These are phyloP conservation scores for Fregetta grallaria DNA, from an alignment of 2,113 vertebrate species.

Conservation along the genomic window DNA sequence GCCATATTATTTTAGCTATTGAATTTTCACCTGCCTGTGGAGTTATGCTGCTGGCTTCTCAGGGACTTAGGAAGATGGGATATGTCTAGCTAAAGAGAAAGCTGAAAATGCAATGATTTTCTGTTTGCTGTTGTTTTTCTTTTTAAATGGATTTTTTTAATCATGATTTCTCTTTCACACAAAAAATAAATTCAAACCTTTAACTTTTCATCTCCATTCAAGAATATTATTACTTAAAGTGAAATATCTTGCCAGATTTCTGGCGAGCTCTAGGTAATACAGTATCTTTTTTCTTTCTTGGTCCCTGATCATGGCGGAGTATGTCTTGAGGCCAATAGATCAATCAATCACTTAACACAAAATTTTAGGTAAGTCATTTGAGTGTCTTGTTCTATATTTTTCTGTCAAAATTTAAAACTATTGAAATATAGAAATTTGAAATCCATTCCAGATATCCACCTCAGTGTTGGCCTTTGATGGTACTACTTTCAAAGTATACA, in stretches of 20 bases:
- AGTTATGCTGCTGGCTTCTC: background rate
- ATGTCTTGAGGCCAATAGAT: background rate
- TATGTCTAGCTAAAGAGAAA: background rate
- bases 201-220: background rate
- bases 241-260: background rate
- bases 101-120: background rate
- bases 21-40: background rate
- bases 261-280: background rate
- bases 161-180: background rate
- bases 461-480: background rate
- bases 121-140: background rate
- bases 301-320: background rate
- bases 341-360: background rate
- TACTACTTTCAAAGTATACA: background rate
- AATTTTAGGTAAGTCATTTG: background rate
- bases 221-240: background rate
- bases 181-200: background rate
- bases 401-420: background rate
- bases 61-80: background rate
- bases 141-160: background rate
- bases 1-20: background rate
- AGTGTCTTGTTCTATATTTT: background rate
- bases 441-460: background rate
- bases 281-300: background rate
- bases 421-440: background rate